Percentiles rank a stretch among this genome's conserved stretches.
Evolutionary conservation across 2,888 invertebrate genomes (phyloP).

Genomic region (Eudasyphora cyanicolor): DNA sequence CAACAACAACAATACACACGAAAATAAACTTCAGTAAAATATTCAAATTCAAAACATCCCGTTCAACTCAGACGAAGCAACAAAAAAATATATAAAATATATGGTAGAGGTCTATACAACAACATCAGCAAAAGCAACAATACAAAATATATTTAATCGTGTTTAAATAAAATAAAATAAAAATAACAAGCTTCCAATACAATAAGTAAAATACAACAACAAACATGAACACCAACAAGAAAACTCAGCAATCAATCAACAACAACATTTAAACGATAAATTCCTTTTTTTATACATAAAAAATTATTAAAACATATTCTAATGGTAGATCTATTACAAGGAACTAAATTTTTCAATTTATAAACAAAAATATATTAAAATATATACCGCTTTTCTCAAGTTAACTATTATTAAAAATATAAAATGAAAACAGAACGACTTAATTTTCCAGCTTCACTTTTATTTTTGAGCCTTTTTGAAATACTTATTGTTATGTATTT

Average conservation of each 20-base stretch:
- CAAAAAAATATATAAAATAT: constrained; percentile 44
- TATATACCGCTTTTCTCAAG: constrained; percentile 63
- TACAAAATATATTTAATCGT: constrained; percentile 51
- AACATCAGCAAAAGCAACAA: constrained; percentile 52
- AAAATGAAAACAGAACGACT: constrained; percentile 50
- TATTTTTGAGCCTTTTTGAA: constrained; percentile 58
- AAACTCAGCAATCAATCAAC: constrained; percentile 62
- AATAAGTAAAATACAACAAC: constrained; percentile 53
- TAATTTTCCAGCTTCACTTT: constrained; percentile 54
- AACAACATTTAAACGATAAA: constrained; percentile 46
- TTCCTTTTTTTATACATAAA: constrained; percentile 56
- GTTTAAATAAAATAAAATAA: constrained; percentile 45
- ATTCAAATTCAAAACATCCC: constrained; percentile 49
- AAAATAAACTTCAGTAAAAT: constrained; percentile 58
- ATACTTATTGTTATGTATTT: constrained; percentile 59
- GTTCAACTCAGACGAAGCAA: constrained; percentile 38
- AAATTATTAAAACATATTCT: constrained; percentile 35
- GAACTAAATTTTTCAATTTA: constrained; percentile 62
- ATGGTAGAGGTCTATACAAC: constrained; percentile 63
- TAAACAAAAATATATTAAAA: constrained; percentile 54
- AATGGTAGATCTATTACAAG: constrained; percentile 52
- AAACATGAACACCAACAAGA: constrained; percentile 45
- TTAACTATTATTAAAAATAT: constrained; percentile 63
- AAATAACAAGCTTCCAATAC: constrained; percentile 63
- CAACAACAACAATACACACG: constrained; percentile 66